Base-by-base conservation (phyloP, 2,113 vertebrate genomes). In the Hylia prasina region DNA sequence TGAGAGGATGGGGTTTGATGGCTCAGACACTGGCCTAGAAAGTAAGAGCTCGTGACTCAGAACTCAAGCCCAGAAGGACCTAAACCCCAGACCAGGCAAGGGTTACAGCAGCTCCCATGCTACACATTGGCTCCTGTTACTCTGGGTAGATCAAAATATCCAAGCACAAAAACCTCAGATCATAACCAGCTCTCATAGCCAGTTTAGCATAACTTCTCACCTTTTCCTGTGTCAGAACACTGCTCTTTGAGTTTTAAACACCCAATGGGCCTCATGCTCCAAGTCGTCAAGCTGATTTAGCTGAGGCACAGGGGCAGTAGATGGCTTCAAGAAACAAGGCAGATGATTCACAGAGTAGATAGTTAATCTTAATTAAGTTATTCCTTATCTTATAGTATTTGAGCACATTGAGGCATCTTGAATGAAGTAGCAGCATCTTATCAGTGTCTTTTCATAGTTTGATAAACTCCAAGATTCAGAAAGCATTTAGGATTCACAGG, bases 111-210 rank as follows among this genome's bases (percentile, higher is more conserved):
- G 10, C 31, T 44, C 24, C 60, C 27, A 15, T 60, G 44, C 44
- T 39, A 13, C 35, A 31, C 6, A 2, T 15, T 15, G 6, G 19
- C n/a, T 82, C 11, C 1, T 5, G 3, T 24, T 42, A 13, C 30
- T 70, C 22, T 15, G 27, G 16, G 4, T 79, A 0, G 0, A 8
- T 4, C 37, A 15, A 85, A 35, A 11, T 15, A 5, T 14, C 25
- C 15, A 44, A 23, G 27, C 30, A 45, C 27, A 50, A 31, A 31
- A 56, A 30, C 7, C 28, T 20, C 28, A 65, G 22, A 9, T 7
- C 45, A 24, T 0, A 57, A 20, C 6, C 73, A 76, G 5, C 17
- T 65, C 24, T 53, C 40, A 13, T n/a, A 4, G 5, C 39, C 54
- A 72, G 25, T 27, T 80, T 17, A 27, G 13, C 51, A 13, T 2